phyloP scores from a whole-genome alignment of 1,140 invertebrate genomes.

The Ceratosolen solmsi region DNA sequence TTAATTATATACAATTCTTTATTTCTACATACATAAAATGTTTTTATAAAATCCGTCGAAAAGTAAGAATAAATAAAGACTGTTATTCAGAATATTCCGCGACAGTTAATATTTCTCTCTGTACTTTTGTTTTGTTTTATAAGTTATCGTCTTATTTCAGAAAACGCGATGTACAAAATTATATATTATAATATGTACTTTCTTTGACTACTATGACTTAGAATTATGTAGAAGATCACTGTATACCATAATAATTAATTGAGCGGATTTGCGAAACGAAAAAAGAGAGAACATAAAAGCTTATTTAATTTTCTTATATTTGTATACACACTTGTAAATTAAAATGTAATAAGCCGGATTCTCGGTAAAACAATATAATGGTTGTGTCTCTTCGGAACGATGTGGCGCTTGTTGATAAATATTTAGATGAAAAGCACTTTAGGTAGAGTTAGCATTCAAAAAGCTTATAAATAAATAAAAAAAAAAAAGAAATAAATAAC shows the following conservation, averaged over 20 bases:
- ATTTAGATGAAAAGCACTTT: background rate
- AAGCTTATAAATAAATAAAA: constrained; percentile 23
- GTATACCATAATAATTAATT: background rate
- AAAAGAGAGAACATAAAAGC: constrained; percentile 14
- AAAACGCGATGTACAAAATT: constrained; percentile 46
- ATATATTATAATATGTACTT: constrained; percentile 30
- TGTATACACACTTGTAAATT: background rate
- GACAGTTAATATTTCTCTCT: constrained; percentile 33
- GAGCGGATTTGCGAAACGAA: background rate
- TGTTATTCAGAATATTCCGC: constrained; percentile 28
- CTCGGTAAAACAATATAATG: constrained; percentile 4
- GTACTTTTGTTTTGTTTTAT: constrained; percentile 28
- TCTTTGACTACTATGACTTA: constrained; percentile 40
- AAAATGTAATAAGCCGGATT: constrained; percentile 9
- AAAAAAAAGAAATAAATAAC: no score
- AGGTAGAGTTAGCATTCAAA: background rate
- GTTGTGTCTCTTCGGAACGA: constrained; percentile 19
- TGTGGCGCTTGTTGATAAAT: background rate
- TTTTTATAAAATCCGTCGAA: constrained; percentile 55
- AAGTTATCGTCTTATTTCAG: constrained; percentile 9
- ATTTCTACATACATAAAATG: constrained; percentile 63
- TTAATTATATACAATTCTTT: constrained; percentile 64
- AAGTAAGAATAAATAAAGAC: constrained; percentile 54
- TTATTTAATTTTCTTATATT: constrained; percentile 1
- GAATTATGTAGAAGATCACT: constrained; percentile 27